These are phyloP conservation scores for Aurelia sp. DNA, from an alignment of 30 jellyfish, hydroid and myxozoan species.

Conservation along the genomic window DNA sequence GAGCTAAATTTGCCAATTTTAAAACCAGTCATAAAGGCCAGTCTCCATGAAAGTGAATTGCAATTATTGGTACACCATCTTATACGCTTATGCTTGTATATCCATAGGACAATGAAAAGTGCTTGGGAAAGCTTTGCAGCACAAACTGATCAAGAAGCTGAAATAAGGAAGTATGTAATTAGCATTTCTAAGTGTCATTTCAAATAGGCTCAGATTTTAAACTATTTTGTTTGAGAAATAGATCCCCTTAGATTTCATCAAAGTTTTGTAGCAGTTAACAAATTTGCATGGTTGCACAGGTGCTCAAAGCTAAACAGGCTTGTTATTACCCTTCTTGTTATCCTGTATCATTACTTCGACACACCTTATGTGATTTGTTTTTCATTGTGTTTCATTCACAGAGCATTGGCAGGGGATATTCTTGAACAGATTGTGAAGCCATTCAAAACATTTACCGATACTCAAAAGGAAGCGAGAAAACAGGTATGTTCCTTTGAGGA, in stretches of 20 bases:
- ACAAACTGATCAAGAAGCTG: conserved; percentile 86
- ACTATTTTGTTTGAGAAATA: neutral
- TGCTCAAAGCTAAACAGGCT: too few species aligned
- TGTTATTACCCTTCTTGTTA: too few species aligned
- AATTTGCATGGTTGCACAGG: too few species aligned
- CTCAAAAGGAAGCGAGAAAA: conserved; percentile 84
- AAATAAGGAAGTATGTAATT: conserved; percentile 71
- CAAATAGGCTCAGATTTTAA: neutral
- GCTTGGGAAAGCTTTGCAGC: conserved; percentile 92
- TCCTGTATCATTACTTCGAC: too few species aligned
- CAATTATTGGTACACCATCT: too few species aligned
- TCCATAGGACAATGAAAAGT: conserved; percentile 55
- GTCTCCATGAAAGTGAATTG: too few species aligned
- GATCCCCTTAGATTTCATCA: neutral
- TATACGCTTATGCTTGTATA: too few species aligned
- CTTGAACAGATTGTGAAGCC: conserved; percentile 93
- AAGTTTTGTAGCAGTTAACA: too few species aligned
- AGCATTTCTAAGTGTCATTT: neutral
- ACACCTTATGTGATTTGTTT: too few species aligned
- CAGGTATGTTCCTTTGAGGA: conserved; percentile 39
- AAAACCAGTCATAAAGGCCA: too few species aligned
- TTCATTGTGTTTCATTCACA: neutral
- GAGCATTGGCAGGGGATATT: conserved; percentile 69
- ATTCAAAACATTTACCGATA: conserved; percentile 83
- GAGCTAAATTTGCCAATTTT: too few species aligned